Conservation (phyloP, 1,140 invertebrate species). For the Drosophila kikkawai region DNA sequence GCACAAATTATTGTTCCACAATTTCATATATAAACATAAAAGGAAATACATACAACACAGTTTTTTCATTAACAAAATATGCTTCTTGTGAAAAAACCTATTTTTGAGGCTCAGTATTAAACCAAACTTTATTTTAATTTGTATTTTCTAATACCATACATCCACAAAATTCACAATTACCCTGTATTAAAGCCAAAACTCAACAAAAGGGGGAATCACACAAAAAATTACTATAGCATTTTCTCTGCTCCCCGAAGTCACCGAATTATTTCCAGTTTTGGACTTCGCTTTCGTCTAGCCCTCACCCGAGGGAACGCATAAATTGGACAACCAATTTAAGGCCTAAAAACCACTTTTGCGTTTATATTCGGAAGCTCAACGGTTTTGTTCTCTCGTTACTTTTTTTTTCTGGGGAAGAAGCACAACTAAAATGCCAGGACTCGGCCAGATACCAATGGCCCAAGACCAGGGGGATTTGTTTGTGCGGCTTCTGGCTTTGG, state of each 20-base stretch:
- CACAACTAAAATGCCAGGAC: constrained; percentile 66
- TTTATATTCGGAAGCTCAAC: constrained; percentile 74
- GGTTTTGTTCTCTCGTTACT: neutral
- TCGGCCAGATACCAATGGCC: constrained; percentile 33
- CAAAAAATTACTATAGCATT: constrained; percentile 52
- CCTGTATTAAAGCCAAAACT: neutral
- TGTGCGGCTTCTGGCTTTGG: constrained; percentile 30
- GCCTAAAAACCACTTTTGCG: constrained; percentile 81
- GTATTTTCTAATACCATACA: rapidly evolving
- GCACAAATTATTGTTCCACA: neutral
- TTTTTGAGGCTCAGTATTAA: neutral
- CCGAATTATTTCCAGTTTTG: constrained; percentile 7
- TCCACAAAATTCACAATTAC: neutral
- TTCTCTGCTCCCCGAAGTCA: constrained; percentile 9
- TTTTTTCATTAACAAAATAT: neutral
- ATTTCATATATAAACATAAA: neutral
- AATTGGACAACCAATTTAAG: constrained; percentile 83
- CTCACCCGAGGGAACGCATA: constrained; percentile 63
- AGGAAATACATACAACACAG: neutral
- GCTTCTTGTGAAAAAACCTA: neutral
- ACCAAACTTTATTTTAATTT: neutral
- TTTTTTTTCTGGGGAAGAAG: constrained; percentile 31
- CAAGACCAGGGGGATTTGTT: constrained; percentile 58
- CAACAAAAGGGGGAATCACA: constrained; percentile 8
- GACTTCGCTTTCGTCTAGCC: constrained; percentile 27